These are phyloP conservation scores for Callinectes sapidus DNA, from an alignment of 2,888 invertebrate species.

Conservation along the genomic window DNA sequence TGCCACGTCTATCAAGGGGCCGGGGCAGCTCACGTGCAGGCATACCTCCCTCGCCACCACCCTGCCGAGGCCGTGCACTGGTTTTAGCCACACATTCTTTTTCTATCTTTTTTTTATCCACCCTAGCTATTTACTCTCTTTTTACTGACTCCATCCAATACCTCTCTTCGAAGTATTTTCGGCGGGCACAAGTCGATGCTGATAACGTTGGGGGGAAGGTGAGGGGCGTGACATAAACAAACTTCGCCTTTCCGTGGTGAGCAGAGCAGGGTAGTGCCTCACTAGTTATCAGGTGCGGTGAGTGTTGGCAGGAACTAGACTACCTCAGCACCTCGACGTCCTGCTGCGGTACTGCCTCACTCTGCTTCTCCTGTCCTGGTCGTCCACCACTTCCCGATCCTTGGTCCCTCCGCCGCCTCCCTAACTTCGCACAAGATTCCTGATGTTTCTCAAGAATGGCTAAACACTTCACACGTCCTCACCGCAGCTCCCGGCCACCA, in stretches of 20 bases:
- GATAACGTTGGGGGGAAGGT: neutral
- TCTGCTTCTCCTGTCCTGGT: neutral
- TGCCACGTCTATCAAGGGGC: neutral
- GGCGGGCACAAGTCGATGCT: slow-evolving; percentile 22
- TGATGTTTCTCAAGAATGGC: neutral
- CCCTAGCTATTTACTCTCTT: neutral
- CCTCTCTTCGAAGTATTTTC: neutral
- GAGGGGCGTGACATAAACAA: slow-evolving; percentile 37
- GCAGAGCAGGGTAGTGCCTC: neutral
- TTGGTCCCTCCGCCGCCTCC: neutral
- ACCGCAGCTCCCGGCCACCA: neutral
- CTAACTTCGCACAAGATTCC: neutral
- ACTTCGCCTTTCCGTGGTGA: neutral
- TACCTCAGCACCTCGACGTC: slow-evolving; percentile 19
- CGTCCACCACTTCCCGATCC: neutral
- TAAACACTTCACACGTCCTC: neutral
- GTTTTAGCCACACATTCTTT: neutral
- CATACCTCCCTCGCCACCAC: neutral
- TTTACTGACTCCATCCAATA: neutral
- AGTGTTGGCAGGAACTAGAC: slow-evolving; percentile 21
- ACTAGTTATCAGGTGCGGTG: slow-evolving; percentile 17
- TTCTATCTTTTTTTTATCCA: neutral
- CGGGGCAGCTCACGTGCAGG: neutral
- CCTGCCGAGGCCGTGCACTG: slow-evolving; percentile 3
- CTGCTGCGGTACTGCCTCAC: slow-evolving; percentile 13